Conservation (phyloP, 1,140 invertebrate species). For the Trichogramma pretiosum region DNA sequence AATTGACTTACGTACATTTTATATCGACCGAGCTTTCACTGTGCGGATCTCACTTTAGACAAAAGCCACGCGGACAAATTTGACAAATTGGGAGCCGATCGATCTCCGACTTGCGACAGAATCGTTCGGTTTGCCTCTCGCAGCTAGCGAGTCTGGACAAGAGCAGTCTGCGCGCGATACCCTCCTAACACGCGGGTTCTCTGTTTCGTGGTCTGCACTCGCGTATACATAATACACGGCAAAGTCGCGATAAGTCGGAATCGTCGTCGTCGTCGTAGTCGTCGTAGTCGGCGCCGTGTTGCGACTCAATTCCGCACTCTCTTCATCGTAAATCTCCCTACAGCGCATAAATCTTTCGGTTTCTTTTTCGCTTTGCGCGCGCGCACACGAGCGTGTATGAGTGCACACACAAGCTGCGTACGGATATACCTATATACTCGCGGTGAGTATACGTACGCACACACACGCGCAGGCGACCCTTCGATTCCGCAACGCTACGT, state of each 20-base stretch:
- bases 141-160: too few relatives aligned
- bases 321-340: conserved; percentile 42
- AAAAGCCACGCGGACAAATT: too few relatives aligned
- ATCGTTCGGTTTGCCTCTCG: too few relatives aligned
- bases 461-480: conserved; percentile 30
- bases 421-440: too few relatives aligned
- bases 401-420: not conserved
- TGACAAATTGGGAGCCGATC: too few relatives aligned
- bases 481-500: conserved; percentile 39
- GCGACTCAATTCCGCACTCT: conserved; percentile 43
- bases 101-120: too few relatives aligned
- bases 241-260: conserved; percentile 46
- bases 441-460: too few relatives aligned
- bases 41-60: too few relatives aligned
- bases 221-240: conserved; percentile 40
- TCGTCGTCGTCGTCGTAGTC: too few relatives aligned
- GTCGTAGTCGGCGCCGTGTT: conserved; percentile 31
- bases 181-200: not conserved
- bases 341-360: conserved; percentile 42
- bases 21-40: too few relatives aligned
- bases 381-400: not conserved
- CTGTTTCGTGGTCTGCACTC: conserved; percentile 13
- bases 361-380: conserved; percentile 21
- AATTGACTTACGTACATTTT: too few relatives aligned
- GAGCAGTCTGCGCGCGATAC: too few relatives aligned